Evolutionary conservation across 2,888 invertebrate species (phyloP).

Genomic region (Lysandra bellargus): DNA sequence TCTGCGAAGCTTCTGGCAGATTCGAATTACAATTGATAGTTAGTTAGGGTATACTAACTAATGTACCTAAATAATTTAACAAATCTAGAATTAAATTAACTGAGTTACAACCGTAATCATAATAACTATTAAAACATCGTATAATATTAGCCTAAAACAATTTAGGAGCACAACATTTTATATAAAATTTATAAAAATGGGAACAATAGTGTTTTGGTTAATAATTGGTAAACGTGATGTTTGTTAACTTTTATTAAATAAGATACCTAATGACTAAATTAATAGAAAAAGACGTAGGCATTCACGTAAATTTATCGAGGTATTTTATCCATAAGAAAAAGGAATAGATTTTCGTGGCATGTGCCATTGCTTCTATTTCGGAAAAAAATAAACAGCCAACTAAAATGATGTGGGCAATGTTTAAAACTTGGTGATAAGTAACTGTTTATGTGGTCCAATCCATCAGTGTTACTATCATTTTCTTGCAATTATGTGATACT

Average conservation of each 20-base stretch:
- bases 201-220: constrained; percentile 76
- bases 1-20: neutral
- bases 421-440: neutral
- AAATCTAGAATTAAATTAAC: constrained; percentile 52
- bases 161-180: constrained; percentile 69
- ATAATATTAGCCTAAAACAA: constrained; percentile 52
- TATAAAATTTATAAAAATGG: constrained; percentile 75
- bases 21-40: neutral
- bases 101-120: constrained; percentile 47
- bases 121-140: constrained; percentile 33
- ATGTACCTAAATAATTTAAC: constrained; percentile 41
- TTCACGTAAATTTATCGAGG: neutral
- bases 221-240: constrained; percentile 51
- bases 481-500: neutral
- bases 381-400: neutral
- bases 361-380: neutral
- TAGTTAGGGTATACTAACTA: neutral
- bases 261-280: constrained; percentile 51
- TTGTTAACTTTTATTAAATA: constrained; percentile 48
- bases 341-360: neutral
- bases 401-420: too few relatives aligned
- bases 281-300: constrained; percentile 35
- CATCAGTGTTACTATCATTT: neutral
- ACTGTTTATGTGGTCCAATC: neutral
- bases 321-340: neutral